Base-by-base conservation (phyloP, 2,113 vertebrate species). In the Cacatua alba region DNA sequence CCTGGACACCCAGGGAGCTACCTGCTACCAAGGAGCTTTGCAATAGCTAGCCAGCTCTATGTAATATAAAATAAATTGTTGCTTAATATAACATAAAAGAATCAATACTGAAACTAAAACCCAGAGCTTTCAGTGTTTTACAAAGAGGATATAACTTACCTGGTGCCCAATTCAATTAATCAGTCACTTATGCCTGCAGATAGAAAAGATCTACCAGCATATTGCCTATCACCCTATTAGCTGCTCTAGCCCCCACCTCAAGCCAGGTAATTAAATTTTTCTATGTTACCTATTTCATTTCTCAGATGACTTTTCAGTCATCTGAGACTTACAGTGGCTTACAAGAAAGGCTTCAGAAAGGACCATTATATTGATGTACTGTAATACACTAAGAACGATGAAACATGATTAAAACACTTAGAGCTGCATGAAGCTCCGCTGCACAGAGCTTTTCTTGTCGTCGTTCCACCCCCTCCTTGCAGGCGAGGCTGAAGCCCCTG, bases 1-100 rank as follows among this genome's bases (percentile, higher is more conserved):
- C 18, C 18, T 0, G 1, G 35, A 17, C 26, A 75, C 35, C 1
- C 0, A 39, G 48, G 17, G 39, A 67, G 69, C 35, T 2, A 0
- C 35, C 24, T 2, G 17, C 60, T 31, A 10, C 46, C 6, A 0
- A 19, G 43, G 49, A 46, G 53, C 51, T 29, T 28, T 18, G 77
- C 37, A 1, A 12, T 5, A 10, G 24, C 11, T 16, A 13, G 2
- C 28, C 70, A 78, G 48, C 46, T 43, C 76, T 17, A 21, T 1
- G 0, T 10, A 29, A 2, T 5, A 28, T 11, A 7, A 8, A 77
- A 26, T 52, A 44, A 67, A 85, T 18, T 12, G 12, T 19, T 4
- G 1, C 28, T 33, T 16, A 41, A 11, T 18, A 1, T 3, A 24
- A 13, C 0, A 2, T 37, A 59, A 6, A 53, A 51, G 67, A 16